Conservation (phyloP, 2,797 vertebrate genomes). For the Taeniopygia guttata region DNA sequence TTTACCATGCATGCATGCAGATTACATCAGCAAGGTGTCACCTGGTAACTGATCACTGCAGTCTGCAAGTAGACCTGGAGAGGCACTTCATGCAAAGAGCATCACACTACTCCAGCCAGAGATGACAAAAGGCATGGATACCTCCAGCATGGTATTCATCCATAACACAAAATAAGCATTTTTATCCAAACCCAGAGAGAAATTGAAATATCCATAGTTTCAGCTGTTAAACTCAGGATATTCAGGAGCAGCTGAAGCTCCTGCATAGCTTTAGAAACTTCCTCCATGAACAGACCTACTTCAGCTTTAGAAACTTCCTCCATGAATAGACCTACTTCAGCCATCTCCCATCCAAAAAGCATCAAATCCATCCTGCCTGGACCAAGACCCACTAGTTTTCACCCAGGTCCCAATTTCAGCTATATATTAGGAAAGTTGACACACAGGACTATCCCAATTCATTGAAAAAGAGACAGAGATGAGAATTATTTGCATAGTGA, state of each 20-base stretch:
- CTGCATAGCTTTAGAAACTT: neutral
- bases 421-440: neutral
- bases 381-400: constrained; percentile 31
- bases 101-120: neutral
- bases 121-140: neutral
- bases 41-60: neutral
- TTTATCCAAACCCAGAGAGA: neutral
- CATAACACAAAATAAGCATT: neutral
- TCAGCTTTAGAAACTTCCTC: neutral
- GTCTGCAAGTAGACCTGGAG: neutral
- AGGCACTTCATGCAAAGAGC: neutral
- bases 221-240: neutral
- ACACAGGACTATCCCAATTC: constrained; percentile 1
- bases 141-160: neutral
- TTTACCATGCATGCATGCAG: neutral
- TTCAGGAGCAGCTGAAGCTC: neutral
- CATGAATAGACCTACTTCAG: neutral
- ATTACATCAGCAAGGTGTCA: neutral
- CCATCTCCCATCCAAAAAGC: neutral
- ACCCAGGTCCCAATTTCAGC: constrained; percentile 18
- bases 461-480: constrained; percentile 19
- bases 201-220: neutral
- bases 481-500: neutral
- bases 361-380: constrained; percentile 13
- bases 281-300: neutral